Evolutionary conservation across 2,888 invertebrate genomes (phyloP).

Genomic region (Rhynchonema sp.): DNA sequence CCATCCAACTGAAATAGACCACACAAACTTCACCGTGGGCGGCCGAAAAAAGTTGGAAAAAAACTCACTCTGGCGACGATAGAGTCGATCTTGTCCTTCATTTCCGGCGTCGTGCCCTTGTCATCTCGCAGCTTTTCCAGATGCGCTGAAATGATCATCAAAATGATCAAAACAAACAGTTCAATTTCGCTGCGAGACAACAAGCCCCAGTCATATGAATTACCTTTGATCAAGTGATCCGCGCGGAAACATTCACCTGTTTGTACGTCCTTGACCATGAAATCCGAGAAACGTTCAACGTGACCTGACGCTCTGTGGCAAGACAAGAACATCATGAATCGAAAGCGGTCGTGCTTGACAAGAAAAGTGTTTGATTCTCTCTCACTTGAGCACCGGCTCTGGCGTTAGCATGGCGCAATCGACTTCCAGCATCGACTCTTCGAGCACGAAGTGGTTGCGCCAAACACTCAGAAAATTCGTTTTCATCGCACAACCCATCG

Average conservation of each 20-base stretch:
- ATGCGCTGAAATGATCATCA: conserved; percentile 9
- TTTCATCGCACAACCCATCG: conserved; percentile 96
- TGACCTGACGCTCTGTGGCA: conserved; percentile 69
- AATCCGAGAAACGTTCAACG: conserved; percentile 92
- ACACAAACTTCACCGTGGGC: not conserved
- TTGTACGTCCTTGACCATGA: conserved; percentile 92
- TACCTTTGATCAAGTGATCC: conserved; percentile 79
- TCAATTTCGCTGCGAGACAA: not conserved
- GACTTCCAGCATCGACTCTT: conserved; percentile 96
- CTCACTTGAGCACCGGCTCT: conserved; percentile 69
- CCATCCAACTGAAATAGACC: conserved; percentile 49
- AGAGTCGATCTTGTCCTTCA: not conserved
- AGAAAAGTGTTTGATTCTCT: no score
- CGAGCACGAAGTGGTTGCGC: conserved; percentile 84
- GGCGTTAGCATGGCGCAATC: conserved; percentile 94
- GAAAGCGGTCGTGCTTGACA: no score
- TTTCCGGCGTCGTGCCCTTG: not conserved
- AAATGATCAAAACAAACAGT: not conserved
- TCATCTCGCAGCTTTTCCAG: conserved; percentile 14
- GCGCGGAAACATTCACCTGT: conserved; percentile 91
- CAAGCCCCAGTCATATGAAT: not conserved
- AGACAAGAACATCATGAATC: no score
- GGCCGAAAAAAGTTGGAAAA: not conserved
- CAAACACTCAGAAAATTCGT: conserved; percentile 76
- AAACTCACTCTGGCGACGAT: not conserved